A percentile compares a stretch with the other conserved stretches of the same genome.
Evolutionary conservation across 2,888 invertebrate genomes (phyloP).

Genomic region (Apoderus coryli): DNA sequence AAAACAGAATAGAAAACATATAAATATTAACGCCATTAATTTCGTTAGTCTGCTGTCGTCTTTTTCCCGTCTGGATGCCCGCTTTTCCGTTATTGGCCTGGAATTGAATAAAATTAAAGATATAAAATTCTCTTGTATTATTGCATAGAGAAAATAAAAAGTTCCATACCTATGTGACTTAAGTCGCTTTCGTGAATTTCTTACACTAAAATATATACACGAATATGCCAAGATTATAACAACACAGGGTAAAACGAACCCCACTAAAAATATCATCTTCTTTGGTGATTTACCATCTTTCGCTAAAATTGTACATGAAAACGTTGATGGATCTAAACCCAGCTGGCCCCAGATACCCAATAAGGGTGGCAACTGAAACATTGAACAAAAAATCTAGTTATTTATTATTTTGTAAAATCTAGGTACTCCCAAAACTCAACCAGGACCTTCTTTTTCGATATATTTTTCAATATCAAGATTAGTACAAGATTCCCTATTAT

Average conservation of each 20-base stretch:
- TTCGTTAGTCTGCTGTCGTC: constrained; percentile 72
- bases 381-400: constrained; percentile 2
- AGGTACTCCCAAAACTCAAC: no score
- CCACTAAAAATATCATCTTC: constrained; percentile 68
- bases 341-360: constrained; percentile 74
- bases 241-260: constrained; percentile 69
- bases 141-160: not conserved
- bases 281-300: constrained; percentile 69
- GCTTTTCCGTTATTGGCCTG: constrained; percentile 23
- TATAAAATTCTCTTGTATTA: not conserved
- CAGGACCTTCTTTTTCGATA: no score
- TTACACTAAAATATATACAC: constrained; percentile 71
- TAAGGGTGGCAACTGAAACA: constrained; percentile 56
- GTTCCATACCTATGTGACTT: constrained; percentile 51
- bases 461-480: no score
- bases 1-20: constrained; percentile 75
- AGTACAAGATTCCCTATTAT: no score
- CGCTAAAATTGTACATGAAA: constrained; percentile 77
- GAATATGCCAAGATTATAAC: constrained; percentile 76
- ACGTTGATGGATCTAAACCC: constrained; percentile 64
- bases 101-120: constrained; percentile 15
- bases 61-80: constrained; percentile 31
- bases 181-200: constrained; percentile 56
- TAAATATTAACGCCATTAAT: constrained; percentile 77
- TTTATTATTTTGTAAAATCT: no score